Percentiles rank a stretch among this genome's conserved stretches.
Evolutionary conservation across 2,888 invertebrate species (phyloP).

Genomic region (Meteorus colon): DNA sequence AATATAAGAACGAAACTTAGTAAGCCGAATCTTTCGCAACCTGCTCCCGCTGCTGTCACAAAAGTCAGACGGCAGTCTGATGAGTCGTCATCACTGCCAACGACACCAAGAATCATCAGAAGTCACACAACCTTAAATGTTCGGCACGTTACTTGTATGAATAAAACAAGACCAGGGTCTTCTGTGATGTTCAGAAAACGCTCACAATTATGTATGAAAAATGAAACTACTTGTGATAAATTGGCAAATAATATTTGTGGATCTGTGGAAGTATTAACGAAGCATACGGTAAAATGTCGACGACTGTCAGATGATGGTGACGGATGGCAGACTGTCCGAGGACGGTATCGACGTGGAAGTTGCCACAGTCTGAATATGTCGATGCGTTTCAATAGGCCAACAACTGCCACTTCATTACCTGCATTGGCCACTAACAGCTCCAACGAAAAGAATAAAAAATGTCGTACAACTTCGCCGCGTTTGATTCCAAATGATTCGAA

Average conservation of each 20-base stretch:
- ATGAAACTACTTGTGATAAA: slow-evolving; percentile 44
- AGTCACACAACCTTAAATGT: slow-evolving; percentile 69
- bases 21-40: slow-evolving; percentile 57
- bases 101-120: slow-evolving; percentile 63
- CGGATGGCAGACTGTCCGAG: slow-evolving; percentile 94
- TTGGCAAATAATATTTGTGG: slow-evolving; percentile 62
- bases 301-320: slow-evolving; percentile 74
- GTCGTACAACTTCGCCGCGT: slow-evolving; percentile 58
- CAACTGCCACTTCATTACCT: slow-evolving; percentile 87
- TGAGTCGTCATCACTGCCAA: slow-evolving; percentile 39
- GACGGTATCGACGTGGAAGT: slow-evolving; percentile 80
- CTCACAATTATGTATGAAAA: slow-evolving; percentile 42
- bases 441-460: slow-evolving; percentile 63
- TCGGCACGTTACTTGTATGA: slow-evolving; percentile 53
- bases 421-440: slow-evolving; percentile 76
- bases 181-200: slow-evolving; percentile 62
- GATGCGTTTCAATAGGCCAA: slow-evolving; percentile 87
- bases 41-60: slow-evolving; percentile 74
- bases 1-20: slow-evolving; percentile 43
- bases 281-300: slow-evolving; percentile 65
- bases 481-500: slow-evolving; percentile 49
- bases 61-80: slow-evolving; percentile 59
- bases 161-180: slow-evolving; percentile 62
- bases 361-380: slow-evolving; percentile 77
- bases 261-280: slow-evolving; percentile 64